These are phyloP conservation scores for Dryobota labecula DNA, from an alignment of 2,888 invertebrate genomes.

Conservation along the genomic window DNA sequence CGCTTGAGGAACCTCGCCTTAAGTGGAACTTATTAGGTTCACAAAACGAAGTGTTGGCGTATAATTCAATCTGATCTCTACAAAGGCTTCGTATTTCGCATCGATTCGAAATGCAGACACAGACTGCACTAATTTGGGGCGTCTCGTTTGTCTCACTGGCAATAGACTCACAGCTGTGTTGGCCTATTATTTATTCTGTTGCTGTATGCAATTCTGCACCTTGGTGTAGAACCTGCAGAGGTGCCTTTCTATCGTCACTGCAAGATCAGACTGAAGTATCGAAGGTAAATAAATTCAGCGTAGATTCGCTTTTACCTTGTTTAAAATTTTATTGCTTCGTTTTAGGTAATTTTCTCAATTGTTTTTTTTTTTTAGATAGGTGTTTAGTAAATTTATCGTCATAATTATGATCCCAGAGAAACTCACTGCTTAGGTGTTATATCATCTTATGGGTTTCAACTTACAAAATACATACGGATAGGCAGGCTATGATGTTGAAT, in stretches of 20 bases:
- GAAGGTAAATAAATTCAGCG: conserved; percentile 12
- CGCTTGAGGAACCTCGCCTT: no score
- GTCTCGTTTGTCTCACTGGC: conserved; percentile 1
- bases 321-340: conserved; percentile 20
- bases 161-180: conserved; percentile 2
- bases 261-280: neutral
- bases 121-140: conserved; percentile 50
- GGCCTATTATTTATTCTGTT: conserved; percentile 5
- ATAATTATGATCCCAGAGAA: neutral
- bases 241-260: neutral
- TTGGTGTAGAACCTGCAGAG: neutral
- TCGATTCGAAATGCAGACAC: conserved; percentile 45
- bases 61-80: conserved; percentile 33
- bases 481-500: no score
- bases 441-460: neutral
- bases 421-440: neutral
- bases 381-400: neutral
- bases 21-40: conserved; percentile 8
- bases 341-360: neutral
- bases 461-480: no score
- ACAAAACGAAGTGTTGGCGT: neutral
- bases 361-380: neutral
- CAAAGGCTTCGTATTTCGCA: conserved; percentile 29
- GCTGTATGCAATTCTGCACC: neutral
- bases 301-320: conserved; percentile 18